Evolutionary conservation across 2,113 vertebrate species (phyloP).

Genomic region (Solea solea): DNA sequence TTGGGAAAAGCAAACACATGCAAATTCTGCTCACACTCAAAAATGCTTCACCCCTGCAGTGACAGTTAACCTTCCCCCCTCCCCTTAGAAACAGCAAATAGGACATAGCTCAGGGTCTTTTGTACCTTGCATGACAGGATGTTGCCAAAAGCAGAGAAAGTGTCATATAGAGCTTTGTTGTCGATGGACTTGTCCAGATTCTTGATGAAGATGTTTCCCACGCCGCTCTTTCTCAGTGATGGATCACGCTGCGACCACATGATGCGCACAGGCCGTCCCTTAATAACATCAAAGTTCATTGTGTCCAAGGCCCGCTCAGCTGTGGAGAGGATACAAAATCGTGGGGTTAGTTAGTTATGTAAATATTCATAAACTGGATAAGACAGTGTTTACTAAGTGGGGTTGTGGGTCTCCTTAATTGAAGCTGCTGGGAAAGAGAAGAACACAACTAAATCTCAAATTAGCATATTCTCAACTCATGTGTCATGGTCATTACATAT

Average conservation of each 20-base stretch:
- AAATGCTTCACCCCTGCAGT: not conserved
- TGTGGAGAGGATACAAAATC: constrained; percentile 52
- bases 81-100: not conserved
- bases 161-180: constrained; percentile 99
- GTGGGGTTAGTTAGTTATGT: not conserved
- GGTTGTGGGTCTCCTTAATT: not conserved
- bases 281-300: constrained; percentile 99
- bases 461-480: too few species aligned
- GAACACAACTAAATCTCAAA: too few species aligned
- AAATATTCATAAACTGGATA: not conserved
- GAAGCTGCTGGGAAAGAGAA: too few species aligned
- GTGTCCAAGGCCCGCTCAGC: constrained; percentile 98
- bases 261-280: constrained; percentile 96
- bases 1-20: constrained; percentile 17
- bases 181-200: constrained; percentile 99
- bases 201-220: constrained; percentile 99
- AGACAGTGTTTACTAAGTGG: not conserved
- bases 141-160: constrained; percentile 98
- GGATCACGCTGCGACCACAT: constrained; percentile 99
- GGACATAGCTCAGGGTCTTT: constrained; percentile 9
- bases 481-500: not conserved
- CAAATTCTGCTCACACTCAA: constrained; percentile 7
- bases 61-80: not conserved
- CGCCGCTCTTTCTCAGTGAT: constrained; percentile 96
- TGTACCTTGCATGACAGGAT: constrained; percentile 99